phyloP scores from a whole-genome alignment of 92 coral and sea anemone species.

The Pocillopora grandis region DNA sequence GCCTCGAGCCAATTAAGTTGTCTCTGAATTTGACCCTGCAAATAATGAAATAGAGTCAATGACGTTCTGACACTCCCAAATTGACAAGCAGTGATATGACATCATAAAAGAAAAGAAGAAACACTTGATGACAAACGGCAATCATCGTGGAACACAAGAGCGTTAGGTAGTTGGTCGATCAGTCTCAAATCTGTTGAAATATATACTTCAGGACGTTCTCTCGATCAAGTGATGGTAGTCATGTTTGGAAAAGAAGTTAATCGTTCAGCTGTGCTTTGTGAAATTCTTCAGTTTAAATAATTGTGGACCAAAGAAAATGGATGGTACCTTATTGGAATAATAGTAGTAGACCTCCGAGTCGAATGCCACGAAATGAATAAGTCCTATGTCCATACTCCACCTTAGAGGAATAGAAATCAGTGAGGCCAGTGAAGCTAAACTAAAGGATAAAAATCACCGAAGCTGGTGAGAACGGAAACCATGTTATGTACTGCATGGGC shows the following conservation, averaged over 20 bases:
- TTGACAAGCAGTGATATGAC: neutral
- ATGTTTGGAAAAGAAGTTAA: neutral
- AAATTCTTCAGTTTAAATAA: no score
- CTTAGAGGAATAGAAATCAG: constrained; percentile 22
- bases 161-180: no score
- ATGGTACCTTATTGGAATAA: constrained; percentile 66
- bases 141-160: no score
- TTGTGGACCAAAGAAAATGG: no score
- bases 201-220: neutral
- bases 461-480: no score
- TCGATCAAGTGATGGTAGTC: neutral
- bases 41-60: neutral
- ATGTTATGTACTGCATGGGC: no score
- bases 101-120: neutral
- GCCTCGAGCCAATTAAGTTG: constrained; percentile 85
- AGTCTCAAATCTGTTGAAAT: neutral
- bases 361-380: constrained; percentile 84
- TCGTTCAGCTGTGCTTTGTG: no score
- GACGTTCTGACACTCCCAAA: neutral
- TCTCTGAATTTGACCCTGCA: constrained; percentile 82
- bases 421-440: no score
- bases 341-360: constrained; percentile 85
- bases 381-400: constrained; percentile 85
- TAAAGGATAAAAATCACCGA: no score
- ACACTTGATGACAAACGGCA: no score